Base-by-base conservation (phyloP, 2,888 invertebrate species). In the Brachyptera putata region DNA sequence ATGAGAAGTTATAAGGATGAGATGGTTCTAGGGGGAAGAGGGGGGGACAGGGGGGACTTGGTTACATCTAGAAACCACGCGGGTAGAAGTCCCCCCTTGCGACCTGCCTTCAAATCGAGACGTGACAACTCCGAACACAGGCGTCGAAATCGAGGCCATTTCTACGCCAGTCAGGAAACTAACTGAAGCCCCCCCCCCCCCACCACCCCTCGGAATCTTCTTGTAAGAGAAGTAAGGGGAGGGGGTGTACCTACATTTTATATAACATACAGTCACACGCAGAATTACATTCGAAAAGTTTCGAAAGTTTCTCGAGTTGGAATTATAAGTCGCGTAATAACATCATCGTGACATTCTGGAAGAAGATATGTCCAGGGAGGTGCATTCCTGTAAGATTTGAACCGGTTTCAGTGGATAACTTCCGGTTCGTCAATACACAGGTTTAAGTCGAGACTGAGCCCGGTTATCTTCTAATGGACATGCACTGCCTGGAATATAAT, bases 1-100 rank as follows among this genome's bases (percentile, higher is more conserved):
- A 63, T 63, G 63, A 63, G 63, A 61, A 63, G 63, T 63, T 63
- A 63, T 60, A 63, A 63, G 63, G 57, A 46, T 57, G 57, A 22
- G 34, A 26, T 36, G 57, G 48, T 34, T n/a, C n/a, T n/a, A n/a
- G n/a, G n/a, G n/a, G n/a, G n/a, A n/a, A n/a, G n/a, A n/a, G n/a
- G n/a, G n/a, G n/a, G n/a, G n/a, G n/a, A n/a, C n/a, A n/a, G n/a
- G n/a, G n/a, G n/a, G n/a, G 7, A 21, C 57, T 50, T 46, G 41
- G 53, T 61, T 57, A 57, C 61, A 53, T 61, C n/a, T n/a, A 57
- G 53, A 57, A 61, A 61, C 61, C 61, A 55, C 56, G n/a, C n/a
- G n/a, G 58, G 58, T 55, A 58, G 61, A 56, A 57, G 58, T n/a
- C n/a, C 58, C 63, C 63, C 60, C 61, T 53, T 41, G 63, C 60